phyloP scores from a whole-genome alignment of 2,113 vertebrate genomes.

The Paramisgurnus dabryanus region DNA sequence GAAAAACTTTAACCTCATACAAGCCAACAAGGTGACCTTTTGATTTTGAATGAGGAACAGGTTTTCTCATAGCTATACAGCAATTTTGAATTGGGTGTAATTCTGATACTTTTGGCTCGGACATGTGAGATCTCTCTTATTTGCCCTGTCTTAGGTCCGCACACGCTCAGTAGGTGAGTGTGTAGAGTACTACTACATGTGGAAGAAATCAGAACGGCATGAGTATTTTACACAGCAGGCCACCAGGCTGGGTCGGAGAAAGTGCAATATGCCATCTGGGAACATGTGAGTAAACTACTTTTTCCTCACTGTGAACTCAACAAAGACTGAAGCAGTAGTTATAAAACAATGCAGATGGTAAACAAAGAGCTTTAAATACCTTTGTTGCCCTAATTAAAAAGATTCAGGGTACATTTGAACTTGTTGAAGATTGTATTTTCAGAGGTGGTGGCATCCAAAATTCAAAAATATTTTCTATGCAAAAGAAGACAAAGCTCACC shows the following conservation, averaged over 20 bases:
- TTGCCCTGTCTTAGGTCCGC: conserved; percentile 78
- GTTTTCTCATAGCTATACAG: background rate
- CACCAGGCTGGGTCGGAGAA: conserved; percentile 85
- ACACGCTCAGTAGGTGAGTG: conserved; percentile 94
- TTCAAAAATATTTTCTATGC: too few species aligned
- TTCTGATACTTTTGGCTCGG: too few species aligned
- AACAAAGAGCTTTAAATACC: background rate
- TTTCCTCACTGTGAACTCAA: background rate
- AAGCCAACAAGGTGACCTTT: conserved; percentile 89
- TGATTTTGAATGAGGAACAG: background rate
- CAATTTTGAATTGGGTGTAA: too few species aligned
- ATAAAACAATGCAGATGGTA: background rate
- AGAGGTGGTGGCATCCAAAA: background rate
- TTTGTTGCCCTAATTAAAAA: background rate
- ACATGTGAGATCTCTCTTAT: background rate
- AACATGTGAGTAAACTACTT: conserved; percentile 80
- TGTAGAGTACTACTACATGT: conserved; percentile 96
- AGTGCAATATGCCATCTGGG: conserved; percentile 82
- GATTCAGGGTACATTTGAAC: background rate
- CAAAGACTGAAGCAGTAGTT: background rate
- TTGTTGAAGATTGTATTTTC: background rate
- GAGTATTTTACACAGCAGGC: conserved; percentile 93
- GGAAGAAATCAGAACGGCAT: conserved; percentile 94
- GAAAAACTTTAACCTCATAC: conserved; percentile 97
- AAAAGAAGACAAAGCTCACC: too few species aligned